Base-by-base conservation (phyloP, 1,140 invertebrate genomes). In the Cotesia glomerata region DNA sequence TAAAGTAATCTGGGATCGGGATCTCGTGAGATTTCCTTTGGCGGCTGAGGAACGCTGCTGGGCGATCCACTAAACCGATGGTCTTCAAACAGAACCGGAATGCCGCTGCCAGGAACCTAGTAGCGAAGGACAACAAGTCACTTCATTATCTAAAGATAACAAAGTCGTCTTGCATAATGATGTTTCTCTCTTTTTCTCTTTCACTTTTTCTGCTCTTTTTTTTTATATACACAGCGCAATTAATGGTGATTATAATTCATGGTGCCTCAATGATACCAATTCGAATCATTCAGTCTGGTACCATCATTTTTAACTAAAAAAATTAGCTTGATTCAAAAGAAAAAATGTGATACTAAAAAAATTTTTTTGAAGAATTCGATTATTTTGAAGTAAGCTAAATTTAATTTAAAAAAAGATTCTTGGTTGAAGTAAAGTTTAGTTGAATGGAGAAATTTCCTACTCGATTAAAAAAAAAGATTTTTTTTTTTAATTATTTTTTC, bases 121-220 rank as follows among this genome's bases (percentile, higher is more conserved):
- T 77, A 78, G 77, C 78, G 72, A 80, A 79, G 78, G 77, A 81
- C 77, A 79, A 77, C 77, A 73, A 77, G 77, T 77, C 77, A 77
- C 76, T 80, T 80, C 78, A 80, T 78, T 79, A 77, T 74, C 74
- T 65, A 51, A 26, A 73, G 80, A 79, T 85, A 85, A 85, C 81
- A 78, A 73, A 83, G 78, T 82, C 73, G 79, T 82, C 81, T 81
- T 81, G 80, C 81, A 74, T 84, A 84, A 82, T 81, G 78, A 78
- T 80, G 77, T 62, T 52, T 61, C 32, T 69, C 32, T 65, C 65
- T 61, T 63, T 35, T 73, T 66, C 72, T 61, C n/a, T 54, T 67
- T 34, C 14, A 18, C 49, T 34, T 52, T 5, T 69, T 70, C 52
- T 69, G 13, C n/a, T 39, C 14, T 68, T 54, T 68, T 34, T 26